Conservation (phyloP, 2,113 vertebrate genomes). For the Chamaea fasciata region DNA sequence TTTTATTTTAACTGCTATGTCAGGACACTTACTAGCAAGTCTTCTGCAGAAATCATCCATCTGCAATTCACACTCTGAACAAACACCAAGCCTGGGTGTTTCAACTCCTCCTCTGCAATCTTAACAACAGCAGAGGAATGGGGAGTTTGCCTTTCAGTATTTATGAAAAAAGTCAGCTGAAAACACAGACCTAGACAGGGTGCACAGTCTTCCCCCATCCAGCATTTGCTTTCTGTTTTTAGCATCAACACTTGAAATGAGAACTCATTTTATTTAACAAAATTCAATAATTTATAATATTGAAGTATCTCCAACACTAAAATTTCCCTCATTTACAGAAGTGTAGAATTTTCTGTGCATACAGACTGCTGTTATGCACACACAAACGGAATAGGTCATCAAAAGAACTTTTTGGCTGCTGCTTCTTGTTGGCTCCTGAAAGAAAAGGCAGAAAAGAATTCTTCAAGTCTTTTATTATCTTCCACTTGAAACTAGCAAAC, state of each 20-base stretch:
- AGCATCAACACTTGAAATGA: slow-evolving; percentile 34
- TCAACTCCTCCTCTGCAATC: neutral
- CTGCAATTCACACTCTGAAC: neutral
- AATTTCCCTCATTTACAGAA: slow-evolving; percentile 74
- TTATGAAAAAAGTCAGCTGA: neutral
- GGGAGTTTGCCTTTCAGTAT: neutral
- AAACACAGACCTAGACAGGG: neutral
- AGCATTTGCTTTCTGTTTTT: slow-evolving; percentile 1
- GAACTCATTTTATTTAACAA: slow-evolving; percentile 38
- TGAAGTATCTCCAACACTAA: slow-evolving; percentile 64
- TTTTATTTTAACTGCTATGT: neutral
- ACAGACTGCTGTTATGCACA: slow-evolving; percentile 44
- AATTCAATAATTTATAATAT: slow-evolving; percentile 75
- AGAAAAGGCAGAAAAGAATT: slow-evolving; percentile 4
- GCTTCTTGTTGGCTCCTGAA: slow-evolving; percentile 97
- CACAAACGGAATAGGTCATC: slow-evolving; percentile 70
- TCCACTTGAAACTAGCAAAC: neutral
- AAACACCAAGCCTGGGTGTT: neutral
- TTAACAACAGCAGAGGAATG: neutral
- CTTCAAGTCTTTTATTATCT: neutral
- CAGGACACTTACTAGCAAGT: neutral
- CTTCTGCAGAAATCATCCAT: neutral
- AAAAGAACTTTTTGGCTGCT: slow-evolving; percentile 99
- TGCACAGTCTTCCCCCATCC: neutral
- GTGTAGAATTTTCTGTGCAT: slow-evolving; percentile 42